Evolutionary conservation across 2,797 vertebrate genomes (phyloP).

Genomic region (Choloepus didactylus): DNA sequence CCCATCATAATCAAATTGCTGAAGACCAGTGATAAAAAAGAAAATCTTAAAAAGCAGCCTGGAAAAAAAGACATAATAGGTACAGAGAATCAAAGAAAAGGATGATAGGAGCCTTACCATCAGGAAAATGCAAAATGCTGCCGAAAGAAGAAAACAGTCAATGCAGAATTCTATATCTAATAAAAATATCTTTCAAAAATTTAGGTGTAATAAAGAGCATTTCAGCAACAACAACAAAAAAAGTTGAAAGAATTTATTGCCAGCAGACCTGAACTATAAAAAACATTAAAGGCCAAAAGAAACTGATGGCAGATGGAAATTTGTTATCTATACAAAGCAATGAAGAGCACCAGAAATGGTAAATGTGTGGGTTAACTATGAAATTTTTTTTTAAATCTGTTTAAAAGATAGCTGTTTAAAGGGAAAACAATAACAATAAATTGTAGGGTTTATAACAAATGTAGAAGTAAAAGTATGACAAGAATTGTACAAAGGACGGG

Average conservation of each 20-base stretch:
- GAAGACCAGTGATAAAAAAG: neutral
- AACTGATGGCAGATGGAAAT: neutral
- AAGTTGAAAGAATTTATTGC: neutral
- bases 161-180: neutral
- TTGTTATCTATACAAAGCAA: neutral
- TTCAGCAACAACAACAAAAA: conserved; percentile 12
- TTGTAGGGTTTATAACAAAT: neutral
- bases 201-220: neutral
- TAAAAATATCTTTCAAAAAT: conserved; percentile 50
- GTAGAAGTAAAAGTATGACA: conserved; percentile 30
- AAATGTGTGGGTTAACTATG: neutral
- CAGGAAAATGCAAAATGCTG: neutral
- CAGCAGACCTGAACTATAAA: neutral
- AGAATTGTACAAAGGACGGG: neutral
- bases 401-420: neutral
- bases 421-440: neutral
- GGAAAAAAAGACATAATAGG: neutral
- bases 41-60: neutral
- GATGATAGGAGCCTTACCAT: neutral
- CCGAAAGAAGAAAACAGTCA: neutral
- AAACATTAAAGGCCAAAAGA: conserved; percentile 13
- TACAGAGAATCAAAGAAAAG: conserved; percentile 24
- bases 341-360: neutral
- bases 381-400: neutral
- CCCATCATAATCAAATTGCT: neutral